Percentiles rank a stretch among this genome's conserved stretches.
Conservation (phyloP, 2,888 invertebrate genomes). For the Cerceris rybyensis region DNA sequence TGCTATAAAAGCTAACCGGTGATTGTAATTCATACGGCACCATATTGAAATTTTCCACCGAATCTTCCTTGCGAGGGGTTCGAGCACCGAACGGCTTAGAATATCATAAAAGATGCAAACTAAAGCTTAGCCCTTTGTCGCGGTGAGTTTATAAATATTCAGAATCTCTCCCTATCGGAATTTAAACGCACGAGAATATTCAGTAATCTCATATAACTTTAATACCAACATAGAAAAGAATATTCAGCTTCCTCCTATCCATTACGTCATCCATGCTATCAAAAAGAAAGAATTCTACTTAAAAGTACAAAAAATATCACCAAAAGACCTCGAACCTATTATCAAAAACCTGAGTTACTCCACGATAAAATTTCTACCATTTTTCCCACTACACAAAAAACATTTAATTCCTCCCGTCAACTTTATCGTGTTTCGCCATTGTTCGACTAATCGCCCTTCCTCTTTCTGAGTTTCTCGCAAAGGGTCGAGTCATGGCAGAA, state of each 20-base stretch:
- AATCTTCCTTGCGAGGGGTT: not conserved
- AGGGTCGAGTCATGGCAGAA: conserved; percentile 47
- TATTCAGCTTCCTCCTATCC: no score
- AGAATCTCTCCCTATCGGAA: conserved; percentile 2
- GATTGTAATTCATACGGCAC: conserved; percentile 34
- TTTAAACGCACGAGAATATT: conserved; percentile 4
- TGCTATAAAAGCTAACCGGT: conserved; percentile 30
- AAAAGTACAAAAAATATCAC: not conserved
- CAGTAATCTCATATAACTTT: not conserved
- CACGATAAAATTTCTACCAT: no score
- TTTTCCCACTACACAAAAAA: not conserved
- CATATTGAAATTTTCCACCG: conserved; percentile 10
- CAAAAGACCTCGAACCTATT: no score
- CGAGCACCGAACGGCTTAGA: not conserved
- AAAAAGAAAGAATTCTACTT: not conserved
- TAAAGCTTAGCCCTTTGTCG: not conserved
- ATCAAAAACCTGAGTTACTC: no score
- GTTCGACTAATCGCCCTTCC: conserved; percentile 30
- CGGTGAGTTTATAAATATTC: conserved; percentile 8
- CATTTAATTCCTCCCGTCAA: conserved; percentile 37
- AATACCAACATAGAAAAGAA: not conserved
- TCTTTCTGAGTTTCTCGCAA: conserved; percentile 14
- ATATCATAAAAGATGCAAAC: not conserved
- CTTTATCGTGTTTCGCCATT: conserved; percentile 10
- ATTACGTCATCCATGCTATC: no score